These are phyloP conservation scores for Pilophorus perplexus DNA, from an alignment of 2,888 invertebrate genomes.

Conservation along the genomic window DNA sequence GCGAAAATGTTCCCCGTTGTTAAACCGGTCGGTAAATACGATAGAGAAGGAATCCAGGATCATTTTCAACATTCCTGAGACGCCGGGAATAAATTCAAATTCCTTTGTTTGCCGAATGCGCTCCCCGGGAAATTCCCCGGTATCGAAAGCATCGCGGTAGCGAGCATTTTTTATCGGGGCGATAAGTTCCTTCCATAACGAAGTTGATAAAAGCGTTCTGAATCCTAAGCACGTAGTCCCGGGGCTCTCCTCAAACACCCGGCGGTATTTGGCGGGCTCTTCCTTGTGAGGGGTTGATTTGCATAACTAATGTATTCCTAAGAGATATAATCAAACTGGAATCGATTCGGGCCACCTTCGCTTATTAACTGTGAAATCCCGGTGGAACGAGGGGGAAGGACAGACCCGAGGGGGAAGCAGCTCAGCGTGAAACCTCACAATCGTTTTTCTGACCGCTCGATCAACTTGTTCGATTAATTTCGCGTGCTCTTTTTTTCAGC, in stretches of 20 bases:
- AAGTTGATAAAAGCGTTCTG: slow-evolving; percentile 9
- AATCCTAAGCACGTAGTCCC: slow-evolving; percentile 12
- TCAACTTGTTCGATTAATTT: slow-evolving; percentile 13
- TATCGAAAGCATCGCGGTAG: too few species aligned
- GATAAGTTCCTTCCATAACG: slow-evolving; percentile 11
- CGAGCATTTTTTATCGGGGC: slow-evolving; percentile 16
- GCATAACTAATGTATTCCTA: slow-evolving; percentile 18
- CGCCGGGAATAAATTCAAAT: too few species aligned
- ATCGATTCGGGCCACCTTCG: slow-evolving; percentile 19
- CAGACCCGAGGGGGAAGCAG: too few species aligned
- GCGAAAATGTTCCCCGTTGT: too few species aligned
- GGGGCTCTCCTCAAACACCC: neutral
- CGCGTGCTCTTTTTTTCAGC: neutral
- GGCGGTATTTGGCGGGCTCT: slow-evolving; percentile 14
- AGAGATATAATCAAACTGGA: slow-evolving; percentile 19
- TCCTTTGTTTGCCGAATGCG: too few species aligned
- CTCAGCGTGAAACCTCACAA: slow-evolving; percentile 1
- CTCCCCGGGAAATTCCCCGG: too few species aligned
- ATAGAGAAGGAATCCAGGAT: too few species aligned
- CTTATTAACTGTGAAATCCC: slow-evolving; percentile 20
- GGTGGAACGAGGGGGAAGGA: neutral
- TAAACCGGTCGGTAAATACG: too few species aligned
- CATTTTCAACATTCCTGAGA: too few species aligned
- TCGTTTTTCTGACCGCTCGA: neutral
- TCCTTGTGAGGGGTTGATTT: neutral